Conservation (phyloP, 2,797 vertebrate species). For the Cryptoprocta ferox region DNA sequence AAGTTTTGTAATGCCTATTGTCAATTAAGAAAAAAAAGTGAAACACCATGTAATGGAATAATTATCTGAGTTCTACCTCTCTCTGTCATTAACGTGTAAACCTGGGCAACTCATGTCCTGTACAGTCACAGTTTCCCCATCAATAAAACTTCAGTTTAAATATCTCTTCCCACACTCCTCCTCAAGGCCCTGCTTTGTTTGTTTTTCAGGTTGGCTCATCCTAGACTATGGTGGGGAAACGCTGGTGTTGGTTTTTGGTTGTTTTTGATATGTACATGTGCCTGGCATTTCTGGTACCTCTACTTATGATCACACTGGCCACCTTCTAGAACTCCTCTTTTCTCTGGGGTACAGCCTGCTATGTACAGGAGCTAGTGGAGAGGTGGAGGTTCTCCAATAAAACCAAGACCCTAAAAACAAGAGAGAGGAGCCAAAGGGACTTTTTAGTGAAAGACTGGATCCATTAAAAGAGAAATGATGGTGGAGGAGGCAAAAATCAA, state of each 20-base stretch:
- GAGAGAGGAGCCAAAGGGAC: background rate
- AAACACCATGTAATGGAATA: background rate
- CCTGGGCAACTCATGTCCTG: background rate
- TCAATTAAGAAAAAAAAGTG: background rate
- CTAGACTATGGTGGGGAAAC: too few species aligned
- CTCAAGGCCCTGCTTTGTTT: background rate
- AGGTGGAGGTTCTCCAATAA: background rate
- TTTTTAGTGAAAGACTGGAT: background rate
- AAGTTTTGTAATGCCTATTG: background rate
- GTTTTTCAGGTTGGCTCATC: background rate
- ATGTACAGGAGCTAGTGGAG: background rate
- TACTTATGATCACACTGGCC: background rate
- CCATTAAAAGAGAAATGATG: background rate
- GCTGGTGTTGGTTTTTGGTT: background rate
- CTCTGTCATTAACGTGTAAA: background rate
- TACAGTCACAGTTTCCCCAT: background rate
- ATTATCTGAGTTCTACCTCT: background rate
- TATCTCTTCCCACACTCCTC: background rate
- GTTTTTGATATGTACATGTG: background rate
- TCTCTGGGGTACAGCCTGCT: background rate
- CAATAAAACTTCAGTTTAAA: background rate
- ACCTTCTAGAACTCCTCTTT: background rate
- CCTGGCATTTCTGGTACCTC: background rate
- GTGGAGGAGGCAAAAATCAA: background rate
- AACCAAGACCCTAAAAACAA: background rate